Evolutionary conservation across 2,113 vertebrate species (phyloP).

Genomic region (Platysternon megacephalum): DNA sequence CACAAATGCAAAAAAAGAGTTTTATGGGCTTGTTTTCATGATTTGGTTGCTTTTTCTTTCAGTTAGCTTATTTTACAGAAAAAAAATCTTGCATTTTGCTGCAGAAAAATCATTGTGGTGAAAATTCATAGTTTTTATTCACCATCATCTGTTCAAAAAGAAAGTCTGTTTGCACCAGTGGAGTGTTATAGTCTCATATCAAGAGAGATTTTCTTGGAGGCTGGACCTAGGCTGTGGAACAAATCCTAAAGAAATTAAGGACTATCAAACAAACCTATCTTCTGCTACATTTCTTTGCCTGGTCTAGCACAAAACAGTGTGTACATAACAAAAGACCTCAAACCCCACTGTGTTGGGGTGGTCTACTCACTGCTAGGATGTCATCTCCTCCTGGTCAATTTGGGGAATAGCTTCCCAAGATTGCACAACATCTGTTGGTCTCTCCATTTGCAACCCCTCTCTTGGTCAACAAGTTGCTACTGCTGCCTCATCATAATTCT

Average conservation of each 20-base stretch:
- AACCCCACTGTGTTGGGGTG: neutral
- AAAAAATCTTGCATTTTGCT: neutral
- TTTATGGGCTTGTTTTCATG: neutral
- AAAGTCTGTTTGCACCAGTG: neutral
- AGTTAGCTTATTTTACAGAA: neutral
- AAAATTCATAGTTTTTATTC: neutral
- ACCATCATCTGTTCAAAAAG: neutral
- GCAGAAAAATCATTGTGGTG: too few species aligned
- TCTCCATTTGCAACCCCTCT: neutral
- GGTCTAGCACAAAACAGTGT: neutral
- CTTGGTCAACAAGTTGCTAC: neutral
- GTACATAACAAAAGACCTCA: neutral
- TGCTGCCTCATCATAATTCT: neutral
- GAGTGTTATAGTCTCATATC: neutral
- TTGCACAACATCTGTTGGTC: too few species aligned
- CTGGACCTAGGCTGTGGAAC: neutral
- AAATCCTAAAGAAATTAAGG: neutral
- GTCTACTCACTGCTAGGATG: neutral
- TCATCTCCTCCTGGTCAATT: neutral
- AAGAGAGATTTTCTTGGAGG: neutral
- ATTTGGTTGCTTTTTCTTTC: neutral
- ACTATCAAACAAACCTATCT: neutral
- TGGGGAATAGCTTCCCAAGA: neutral
- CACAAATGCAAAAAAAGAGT: neutral
- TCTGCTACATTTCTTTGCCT: neutral